Conservation (phyloP, 2,113 vertebrate genomes). For the Struthidea cinerea region DNA sequence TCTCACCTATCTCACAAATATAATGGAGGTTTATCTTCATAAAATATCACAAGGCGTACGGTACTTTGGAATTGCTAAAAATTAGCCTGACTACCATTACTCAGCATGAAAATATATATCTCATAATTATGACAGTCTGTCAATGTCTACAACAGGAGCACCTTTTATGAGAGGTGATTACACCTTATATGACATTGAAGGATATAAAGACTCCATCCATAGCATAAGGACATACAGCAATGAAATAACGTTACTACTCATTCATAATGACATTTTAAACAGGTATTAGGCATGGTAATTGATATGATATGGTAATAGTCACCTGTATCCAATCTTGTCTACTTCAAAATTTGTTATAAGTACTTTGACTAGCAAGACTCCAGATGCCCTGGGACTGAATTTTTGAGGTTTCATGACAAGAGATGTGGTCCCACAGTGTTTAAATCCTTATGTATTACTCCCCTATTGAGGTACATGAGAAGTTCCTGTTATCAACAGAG, state of each 20-base stretch:
- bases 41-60: not conserved
- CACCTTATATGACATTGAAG: not conserved
- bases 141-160: not conserved
- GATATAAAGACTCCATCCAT: not conserved
- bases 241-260: not conserved
- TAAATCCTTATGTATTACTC: not conserved
- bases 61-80: not conserved
- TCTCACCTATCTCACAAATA: not conserved
- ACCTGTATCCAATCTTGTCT: not conserved
- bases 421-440: not conserved
- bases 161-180: not conserved
- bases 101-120: not conserved
- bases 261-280: not conserved
- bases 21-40: not conserved
- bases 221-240: not conserved
- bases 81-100: not conserved
- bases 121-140: not conserved
- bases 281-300: not conserved
- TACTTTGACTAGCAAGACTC: not conserved
- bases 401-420: not conserved
- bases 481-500: not conserved
- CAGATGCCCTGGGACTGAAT: not conserved
- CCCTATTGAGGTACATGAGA: not conserved
- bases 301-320: not conserved
- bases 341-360: not conserved